Percentiles rank a stretch among this genome's conserved stretches.
Conservation (phyloP, 2,113 vertebrate genomes). For the Platanista minor region DNA sequence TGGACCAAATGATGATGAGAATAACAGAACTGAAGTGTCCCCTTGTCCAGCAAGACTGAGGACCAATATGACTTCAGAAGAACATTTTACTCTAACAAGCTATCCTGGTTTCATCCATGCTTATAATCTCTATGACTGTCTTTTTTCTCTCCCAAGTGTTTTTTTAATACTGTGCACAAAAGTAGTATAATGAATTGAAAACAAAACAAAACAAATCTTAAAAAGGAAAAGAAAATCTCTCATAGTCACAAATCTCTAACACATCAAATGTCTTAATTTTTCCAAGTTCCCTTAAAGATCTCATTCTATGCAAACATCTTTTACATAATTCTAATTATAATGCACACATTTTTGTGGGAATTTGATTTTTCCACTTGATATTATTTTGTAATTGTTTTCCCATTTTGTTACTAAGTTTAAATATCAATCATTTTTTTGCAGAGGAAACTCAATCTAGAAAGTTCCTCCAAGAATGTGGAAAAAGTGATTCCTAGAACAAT, state of each 20-base stretch:
- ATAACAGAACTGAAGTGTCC: background rate
- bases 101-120: background rate
- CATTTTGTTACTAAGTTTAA: background rate
- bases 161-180: background rate
- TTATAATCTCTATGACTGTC: background rate
- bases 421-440: constrained; percentile 39
- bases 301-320: constrained; percentile 13
- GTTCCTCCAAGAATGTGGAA: background rate
- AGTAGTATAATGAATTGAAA: background rate
- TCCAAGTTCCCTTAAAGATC: background rate
- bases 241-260: background rate
- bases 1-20: background rate
- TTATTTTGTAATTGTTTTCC: background rate
- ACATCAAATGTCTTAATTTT: background rate
- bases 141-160: background rate
- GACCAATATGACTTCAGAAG: background rate
- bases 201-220: background rate
- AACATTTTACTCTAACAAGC: background rate
- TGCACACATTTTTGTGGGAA: background rate
- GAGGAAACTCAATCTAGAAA: background rate
- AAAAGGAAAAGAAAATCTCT: background rate
- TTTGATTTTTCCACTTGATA: background rate
- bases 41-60: background rate
- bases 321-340: constrained; percentile 11
- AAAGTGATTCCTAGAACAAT: background rate